These are phyloP conservation scores for Takifugu bimaculatus DNA, from an alignment of 2,113 vertebrate genomes.

Conservation along the genomic window DNA sequence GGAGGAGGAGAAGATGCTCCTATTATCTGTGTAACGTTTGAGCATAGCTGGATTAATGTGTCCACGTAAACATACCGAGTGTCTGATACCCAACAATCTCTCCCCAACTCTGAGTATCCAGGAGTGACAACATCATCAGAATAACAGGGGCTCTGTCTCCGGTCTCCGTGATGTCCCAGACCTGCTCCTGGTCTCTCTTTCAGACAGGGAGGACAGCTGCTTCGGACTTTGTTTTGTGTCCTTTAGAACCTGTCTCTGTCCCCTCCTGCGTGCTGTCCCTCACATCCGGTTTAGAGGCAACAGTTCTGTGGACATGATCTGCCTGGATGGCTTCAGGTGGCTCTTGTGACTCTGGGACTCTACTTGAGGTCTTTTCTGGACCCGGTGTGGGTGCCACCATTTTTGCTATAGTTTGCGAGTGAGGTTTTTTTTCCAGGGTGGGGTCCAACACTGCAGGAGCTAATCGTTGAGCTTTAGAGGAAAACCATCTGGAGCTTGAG, in stretches of 20 bases:
- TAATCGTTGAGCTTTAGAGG: not conserved
- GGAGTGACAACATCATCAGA: no score
- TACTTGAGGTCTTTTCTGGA: conserved; percentile 26
- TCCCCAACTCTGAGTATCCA: no score
- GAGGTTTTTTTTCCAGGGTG: conserved; percentile 10
- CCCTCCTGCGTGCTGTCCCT: conserved; percentile 50
- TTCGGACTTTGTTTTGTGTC: conserved; percentile 3
- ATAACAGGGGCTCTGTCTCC: not conserved
- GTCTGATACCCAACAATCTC: no score
- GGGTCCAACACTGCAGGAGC: conserved; percentile 15
- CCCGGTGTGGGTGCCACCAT: conserved; percentile 14
- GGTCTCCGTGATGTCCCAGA: conserved; percentile 24
- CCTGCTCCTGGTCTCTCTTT: conserved; percentile 17
- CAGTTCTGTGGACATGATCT: conserved; percentile 17
- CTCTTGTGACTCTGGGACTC: conserved; percentile 8
- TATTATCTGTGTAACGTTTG: no score
- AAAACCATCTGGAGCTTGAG: conserved; percentile 1
- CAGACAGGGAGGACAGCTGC: conserved; percentile 72
- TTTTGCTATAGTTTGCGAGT: conserved; percentile 28
- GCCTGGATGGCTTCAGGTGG: conserved; percentile 16
- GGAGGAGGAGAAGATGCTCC: no score
- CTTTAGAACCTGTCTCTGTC: conserved; percentile 64
- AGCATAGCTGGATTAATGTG: no score
- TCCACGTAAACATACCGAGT: no score
- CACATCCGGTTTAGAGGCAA: conserved; percentile 3